These are phyloP conservation scores for Conopomorpha cramerella DNA, from an alignment of 1,140 invertebrate species.

Conservation along the genomic window DNA sequence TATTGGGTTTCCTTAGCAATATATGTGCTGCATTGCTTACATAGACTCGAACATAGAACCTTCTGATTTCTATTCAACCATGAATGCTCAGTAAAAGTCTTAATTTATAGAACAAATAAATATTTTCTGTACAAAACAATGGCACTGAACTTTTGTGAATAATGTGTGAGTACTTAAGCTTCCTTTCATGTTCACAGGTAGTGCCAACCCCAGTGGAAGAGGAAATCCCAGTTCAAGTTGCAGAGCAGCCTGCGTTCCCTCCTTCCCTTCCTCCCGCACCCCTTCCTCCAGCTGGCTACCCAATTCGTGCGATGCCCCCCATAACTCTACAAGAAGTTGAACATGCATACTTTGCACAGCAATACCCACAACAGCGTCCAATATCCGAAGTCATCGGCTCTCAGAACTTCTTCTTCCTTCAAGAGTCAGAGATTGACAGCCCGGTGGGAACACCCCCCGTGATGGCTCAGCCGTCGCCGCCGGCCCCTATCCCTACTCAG, in stretches of 20 bases:
- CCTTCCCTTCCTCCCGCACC: conserved; percentile 25
- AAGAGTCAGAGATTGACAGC: conserved; percentile 77
- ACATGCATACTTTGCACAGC: conserved; percentile 63
- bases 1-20: no score
- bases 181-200: no score
- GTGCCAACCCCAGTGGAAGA: no score
- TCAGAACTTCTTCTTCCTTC: conserved; percentile 75
- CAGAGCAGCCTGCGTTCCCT: conserved; percentile 6
- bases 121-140: no score
- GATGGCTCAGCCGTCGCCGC: conserved; percentile 53
- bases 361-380: conserved; percentile 64
- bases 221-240: no score
- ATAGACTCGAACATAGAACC: no score
- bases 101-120: no score
- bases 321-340: conserved; percentile 63
- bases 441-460: conserved; percentile 61
- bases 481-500: conserved; percentile 71
- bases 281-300: conserved; percentile 46
- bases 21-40: no score
- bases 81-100: no score
- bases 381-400: conserved; percentile 74
- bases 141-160: no score
- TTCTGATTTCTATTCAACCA: no score
- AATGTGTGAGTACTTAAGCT: no score
- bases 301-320: conserved; percentile 45